These are phyloP conservation scores for Clarias macrocephalus DNA, from an alignment of 2,113 vertebrate genomes.

Conservation along the genomic window DNA sequence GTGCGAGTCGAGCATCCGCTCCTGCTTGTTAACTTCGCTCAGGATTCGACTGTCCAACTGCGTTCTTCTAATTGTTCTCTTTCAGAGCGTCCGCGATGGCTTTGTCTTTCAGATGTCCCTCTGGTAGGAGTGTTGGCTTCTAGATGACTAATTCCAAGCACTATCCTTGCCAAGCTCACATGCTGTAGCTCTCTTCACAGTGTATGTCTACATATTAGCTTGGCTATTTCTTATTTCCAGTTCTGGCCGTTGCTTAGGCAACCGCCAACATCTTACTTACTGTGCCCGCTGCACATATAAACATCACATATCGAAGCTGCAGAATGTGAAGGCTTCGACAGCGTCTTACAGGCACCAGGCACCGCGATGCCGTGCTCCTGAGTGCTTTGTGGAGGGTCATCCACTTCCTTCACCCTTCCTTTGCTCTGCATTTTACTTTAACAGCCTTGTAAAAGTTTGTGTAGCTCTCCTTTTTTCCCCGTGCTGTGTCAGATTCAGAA, in stretches of 20 bases:
- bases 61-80: background rate
- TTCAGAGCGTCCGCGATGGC: background rate
- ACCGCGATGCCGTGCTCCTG: background rate
- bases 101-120: conserved; percentile 25
- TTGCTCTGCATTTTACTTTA: background rate
- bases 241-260: conserved; percentile 70
- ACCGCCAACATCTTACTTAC: conserved; percentile 58
- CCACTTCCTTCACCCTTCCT: background rate
- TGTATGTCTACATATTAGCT: conserved; percentile 50
- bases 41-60: background rate
- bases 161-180: conserved; percentile 55
- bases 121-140: conserved; percentile 46
- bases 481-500: background rate
- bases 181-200: conserved; percentile 37
- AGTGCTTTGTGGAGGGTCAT: background rate
- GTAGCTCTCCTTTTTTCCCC: background rate
- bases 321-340: conserved; percentile 49
- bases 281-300: conserved; percentile 46
- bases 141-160: conserved; percentile 60
- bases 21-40: background rate
- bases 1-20: conserved; percentile 17
- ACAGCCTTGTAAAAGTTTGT: background rate
- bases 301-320: conserved; percentile 56
- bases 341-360: conserved; percentile 21
- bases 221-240: conserved; percentile 60